A percentile compares a stretch with the other conserved stretches of the same genome.
phyloP scores from a whole-genome alignment of 1,140 invertebrate genomes.

The Cotesia typhae region DNA sequence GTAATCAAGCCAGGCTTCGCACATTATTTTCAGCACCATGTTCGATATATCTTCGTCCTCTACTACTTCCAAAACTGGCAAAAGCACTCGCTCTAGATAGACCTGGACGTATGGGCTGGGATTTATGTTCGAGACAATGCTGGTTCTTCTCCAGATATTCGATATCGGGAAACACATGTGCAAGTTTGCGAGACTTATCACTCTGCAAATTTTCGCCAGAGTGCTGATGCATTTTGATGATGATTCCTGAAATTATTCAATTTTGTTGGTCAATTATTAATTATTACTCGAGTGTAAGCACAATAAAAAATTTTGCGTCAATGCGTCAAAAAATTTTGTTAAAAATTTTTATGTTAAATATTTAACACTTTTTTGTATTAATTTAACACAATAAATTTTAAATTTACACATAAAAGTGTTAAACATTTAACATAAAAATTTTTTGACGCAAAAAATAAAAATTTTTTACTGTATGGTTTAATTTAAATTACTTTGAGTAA shows the following conservation, averaged over 20 bases:
- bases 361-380: too few relatives aligned
- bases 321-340: too few relatives aligned
- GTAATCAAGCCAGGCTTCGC: slow-evolving; percentile 85
- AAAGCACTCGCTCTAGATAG: slow-evolving; percentile 76
- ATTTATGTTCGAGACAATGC: slow-evolving; percentile 54
- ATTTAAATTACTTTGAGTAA: slow-evolving; percentile 71
- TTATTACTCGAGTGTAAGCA: background rate
- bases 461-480: background rate
- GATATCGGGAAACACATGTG: slow-evolving; percentile 79
- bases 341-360: too few relatives aligned
- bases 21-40: slow-evolving; percentile 80
- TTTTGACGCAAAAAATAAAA: too few relatives aligned
- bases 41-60: slow-evolving; percentile 76
- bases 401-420: too few relatives aligned
- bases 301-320: too few relatives aligned
- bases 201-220: slow-evolving; percentile 75
- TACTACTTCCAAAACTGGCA: slow-evolving; percentile 77
- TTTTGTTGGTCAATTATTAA: background rate
- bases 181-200: slow-evolving; percentile 77
- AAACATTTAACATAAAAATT: too few relatives aligned
- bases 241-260: slow-evolving; percentile 65
- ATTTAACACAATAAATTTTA: too few relatives aligned
- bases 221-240: slow-evolving; percentile 74
- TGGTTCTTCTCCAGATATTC: slow-evolving; percentile 70
- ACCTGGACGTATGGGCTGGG: slow-evolving; percentile 69